These are phyloP conservation scores for Anisognathus igniventris DNA, from an alignment of 2,797 vertebrate species.

Conservation along the genomic window DNA sequence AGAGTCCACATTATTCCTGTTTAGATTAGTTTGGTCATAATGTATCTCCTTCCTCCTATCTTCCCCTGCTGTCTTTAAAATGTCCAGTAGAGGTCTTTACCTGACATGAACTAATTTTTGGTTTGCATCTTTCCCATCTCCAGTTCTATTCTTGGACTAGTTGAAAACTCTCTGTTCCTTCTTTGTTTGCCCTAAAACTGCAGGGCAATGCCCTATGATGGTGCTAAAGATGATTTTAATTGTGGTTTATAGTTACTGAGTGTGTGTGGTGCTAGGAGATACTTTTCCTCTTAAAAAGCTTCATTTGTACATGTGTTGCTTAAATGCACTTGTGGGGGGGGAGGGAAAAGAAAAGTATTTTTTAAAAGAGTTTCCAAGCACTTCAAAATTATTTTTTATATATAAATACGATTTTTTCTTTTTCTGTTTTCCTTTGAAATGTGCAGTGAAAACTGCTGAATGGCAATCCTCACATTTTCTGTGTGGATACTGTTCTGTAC, in stretches of 20 bases:
- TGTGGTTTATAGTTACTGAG: not conserved
- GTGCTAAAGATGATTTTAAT: not conserved
- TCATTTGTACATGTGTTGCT: not conserved
- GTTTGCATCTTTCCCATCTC: not conserved
- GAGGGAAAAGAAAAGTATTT: rapidly evolving
- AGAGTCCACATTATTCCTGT: not conserved
- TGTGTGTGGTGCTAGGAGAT: not conserved
- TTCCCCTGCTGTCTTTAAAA: not conserved
- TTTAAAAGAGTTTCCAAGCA: not conserved
- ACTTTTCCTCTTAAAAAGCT: not conserved
- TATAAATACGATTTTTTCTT: not conserved
- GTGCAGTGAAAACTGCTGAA: not conserved
- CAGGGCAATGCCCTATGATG: not conserved
- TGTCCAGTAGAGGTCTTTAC: not conserved
- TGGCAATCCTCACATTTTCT: not conserved
- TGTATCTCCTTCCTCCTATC: not conserved
- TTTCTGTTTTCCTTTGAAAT: not conserved
- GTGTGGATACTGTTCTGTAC: not conserved
- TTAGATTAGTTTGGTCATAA: not conserved
- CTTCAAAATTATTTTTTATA: not conserved
- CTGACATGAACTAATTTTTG: not conserved
- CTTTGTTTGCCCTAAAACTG: not conserved
- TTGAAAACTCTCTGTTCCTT: not conserved
- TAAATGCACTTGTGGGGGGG: not conserved
- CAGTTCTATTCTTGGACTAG: not conserved